These are phyloP conservation scores for Podargus strigoides DNA, from an alignment of 2,797 vertebrate species.

Conservation along the genomic window DNA sequence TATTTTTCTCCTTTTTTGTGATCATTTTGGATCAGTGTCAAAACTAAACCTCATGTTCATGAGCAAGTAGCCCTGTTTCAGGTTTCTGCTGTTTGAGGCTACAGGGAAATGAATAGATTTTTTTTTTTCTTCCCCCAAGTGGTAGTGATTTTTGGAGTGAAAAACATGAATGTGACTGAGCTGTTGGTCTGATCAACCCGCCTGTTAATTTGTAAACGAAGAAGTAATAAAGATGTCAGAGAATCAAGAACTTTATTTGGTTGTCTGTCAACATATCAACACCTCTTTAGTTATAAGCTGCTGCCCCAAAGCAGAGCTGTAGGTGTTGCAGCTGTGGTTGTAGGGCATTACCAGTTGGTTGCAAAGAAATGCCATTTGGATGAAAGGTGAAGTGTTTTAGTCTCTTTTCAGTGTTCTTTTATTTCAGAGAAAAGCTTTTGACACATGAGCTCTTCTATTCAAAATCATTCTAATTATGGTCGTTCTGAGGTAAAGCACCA, in stretches of 20 bases:
- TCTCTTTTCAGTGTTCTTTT: neutral
- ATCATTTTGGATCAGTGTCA: neutral
- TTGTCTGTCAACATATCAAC: neutral
- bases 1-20: neutral
- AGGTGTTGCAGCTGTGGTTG: neutral
- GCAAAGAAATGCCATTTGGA: neutral
- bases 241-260: neutral
- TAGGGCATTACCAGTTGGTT: neutral
- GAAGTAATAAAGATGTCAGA: neutral
- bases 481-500: neutral
- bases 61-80: neutral
- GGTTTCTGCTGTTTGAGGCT: neutral
- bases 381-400: neutral
- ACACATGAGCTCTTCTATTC: neutral
- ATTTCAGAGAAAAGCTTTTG: neutral
- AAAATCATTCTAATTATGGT: neutral
- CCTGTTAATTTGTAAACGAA: neutral
- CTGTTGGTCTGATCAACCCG: neutral
- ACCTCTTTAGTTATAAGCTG: neutral
- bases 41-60: neutral
- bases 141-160: neutral
- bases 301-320: neutral
- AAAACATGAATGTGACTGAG: neutral
- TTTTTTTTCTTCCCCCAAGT: too few species aligned
- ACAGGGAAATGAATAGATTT: accelerated